A percentile compares a stretch with the other conserved stretches of the same genome.
phyloP scores from a whole-genome alignment of 2,113 vertebrate genomes.

The Eubucco bourcierii region DNA sequence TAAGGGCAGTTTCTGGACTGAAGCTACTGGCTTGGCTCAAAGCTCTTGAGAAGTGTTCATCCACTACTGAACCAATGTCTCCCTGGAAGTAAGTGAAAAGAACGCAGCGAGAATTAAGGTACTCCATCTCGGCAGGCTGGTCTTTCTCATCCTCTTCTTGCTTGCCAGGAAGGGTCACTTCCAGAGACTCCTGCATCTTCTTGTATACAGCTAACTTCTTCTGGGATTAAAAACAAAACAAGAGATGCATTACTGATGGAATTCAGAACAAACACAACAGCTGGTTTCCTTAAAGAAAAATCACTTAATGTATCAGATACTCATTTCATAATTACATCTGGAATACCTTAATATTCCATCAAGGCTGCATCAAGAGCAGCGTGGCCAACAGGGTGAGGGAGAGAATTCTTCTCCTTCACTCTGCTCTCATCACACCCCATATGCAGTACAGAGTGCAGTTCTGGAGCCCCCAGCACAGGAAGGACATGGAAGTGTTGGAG shows the following conservation, averaged over 20 bases:
- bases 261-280: conserved; percentile 34
- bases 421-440: too few relatives aligned
- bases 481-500: too few relatives aligned
- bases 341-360: background rate
- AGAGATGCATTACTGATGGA: conserved; percentile 60
- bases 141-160: conserved; percentile 83
- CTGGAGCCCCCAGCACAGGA: too few relatives aligned
- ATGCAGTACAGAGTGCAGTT: too few relatives aligned
- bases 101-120: conserved; percentile 96
- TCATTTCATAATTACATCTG: background rate
- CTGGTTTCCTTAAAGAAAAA: conserved; percentile 30
- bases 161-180: conserved; percentile 80
- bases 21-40: conserved; percentile 90
- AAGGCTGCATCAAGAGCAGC: too few relatives aligned
- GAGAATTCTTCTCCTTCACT: too few relatives aligned
- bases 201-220: conserved; percentile 88
- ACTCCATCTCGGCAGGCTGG: conserved; percentile 93
- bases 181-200: conserved; percentile 95
- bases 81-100: conserved; percentile 99
- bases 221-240: conserved; percentile 74
- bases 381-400: too few relatives aligned
- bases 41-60: conserved; percentile 96
- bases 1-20: conserved; percentile 79
- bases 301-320: background rate
- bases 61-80: conserved; percentile 94